A percentile compares a stretch with the other conserved stretches of the same genome.
phyloP scores from a whole-genome alignment of 1,140 invertebrate genomes.

The Lasioglossum baleicum region DNA sequence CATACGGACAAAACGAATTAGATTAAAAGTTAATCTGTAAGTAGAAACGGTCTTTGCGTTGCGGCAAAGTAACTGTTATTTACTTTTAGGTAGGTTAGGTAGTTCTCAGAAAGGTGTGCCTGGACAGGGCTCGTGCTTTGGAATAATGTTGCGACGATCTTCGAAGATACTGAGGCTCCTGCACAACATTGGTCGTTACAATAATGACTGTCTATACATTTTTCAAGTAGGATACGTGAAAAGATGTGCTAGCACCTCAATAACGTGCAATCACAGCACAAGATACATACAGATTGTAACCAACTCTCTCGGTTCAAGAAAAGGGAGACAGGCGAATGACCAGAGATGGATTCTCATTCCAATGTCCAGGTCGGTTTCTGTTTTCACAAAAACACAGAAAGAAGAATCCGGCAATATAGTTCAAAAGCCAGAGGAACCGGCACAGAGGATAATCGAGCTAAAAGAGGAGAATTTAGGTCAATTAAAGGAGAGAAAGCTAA shows the following conservation, averaged over 20 bases:
- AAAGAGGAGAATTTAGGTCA: constrained; percentile 72
- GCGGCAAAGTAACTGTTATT: not conserved
- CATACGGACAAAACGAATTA: not conserved
- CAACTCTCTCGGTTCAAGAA: constrained; percentile 56
- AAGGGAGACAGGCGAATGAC: constrained; percentile 45
- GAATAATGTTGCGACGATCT: constrained; percentile 73
- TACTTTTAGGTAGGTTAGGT: constrained; percentile 38
- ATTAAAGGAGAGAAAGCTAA: constrained; percentile 72
- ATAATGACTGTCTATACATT: constrained; percentile 65
- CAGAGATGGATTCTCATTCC: constrained; percentile 53
- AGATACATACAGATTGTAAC: constrained; percentile 56
- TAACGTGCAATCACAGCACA: constrained; percentile 63
- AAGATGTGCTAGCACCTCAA: constrained; percentile 69
- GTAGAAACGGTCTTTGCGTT: not conserved
- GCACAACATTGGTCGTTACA: constrained; percentile 62
- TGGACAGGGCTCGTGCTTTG: not conserved
- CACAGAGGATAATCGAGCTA: constrained; percentile 69
- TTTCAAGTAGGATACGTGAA: constrained; percentile 67
- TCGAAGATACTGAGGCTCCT: constrained; percentile 68
- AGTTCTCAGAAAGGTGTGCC: not conserved
- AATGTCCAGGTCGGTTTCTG: constrained; percentile 57
- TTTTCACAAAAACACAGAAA: constrained; percentile 52
- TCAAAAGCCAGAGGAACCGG: constrained; percentile 22
- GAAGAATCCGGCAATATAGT: constrained; percentile 33
- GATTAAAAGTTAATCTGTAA: no score